Percentiles rank a stretch among this genome's conserved stretches.
Evolutionary conservation across 2,888 invertebrate species (phyloP).

Genomic region (Ormia ochracea): DNA sequence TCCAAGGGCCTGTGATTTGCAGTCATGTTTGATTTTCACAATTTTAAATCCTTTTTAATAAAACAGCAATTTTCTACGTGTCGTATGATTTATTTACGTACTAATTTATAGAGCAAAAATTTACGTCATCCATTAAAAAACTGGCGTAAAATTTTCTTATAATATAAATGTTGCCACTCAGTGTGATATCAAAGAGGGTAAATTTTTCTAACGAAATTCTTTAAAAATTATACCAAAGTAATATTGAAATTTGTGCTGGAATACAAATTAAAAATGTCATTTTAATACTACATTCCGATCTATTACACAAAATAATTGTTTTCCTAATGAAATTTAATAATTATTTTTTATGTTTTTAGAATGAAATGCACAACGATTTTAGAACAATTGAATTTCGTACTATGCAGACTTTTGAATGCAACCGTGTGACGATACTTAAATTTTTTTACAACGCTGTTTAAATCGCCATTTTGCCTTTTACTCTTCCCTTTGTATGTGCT

Average conservation of each 20-base stretch:
- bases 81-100: constrained; percentile 50
- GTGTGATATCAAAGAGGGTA: neutral
- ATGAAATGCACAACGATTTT: neutral
- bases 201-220: too few relatives aligned
- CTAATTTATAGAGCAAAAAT: constrained; percentile 27
- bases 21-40: constrained; percentile 64
- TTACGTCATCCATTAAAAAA: constrained; percentile 51
- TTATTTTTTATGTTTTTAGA: too few relatives aligned
- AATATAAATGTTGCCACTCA: constrained; percentile 24
- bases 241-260: too few relatives aligned
- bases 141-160: constrained; percentile 40
- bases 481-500: constrained; percentile 54
- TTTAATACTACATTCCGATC: too few relatives aligned
- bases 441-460: constrained; percentile 37
- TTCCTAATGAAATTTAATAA: too few relatives aligned
- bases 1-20: constrained; percentile 70
- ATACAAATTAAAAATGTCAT: too few relatives aligned
- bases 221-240: too few relatives aligned
- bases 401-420: neutral
- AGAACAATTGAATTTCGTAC: neutral
- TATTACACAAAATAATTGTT: too few relatives aligned
- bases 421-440: neutral
- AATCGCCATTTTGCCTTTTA: constrained; percentile 71
- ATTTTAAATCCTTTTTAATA: constrained; percentile 40
- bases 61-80: constrained; percentile 49